Conservation (phyloP, 2,888 invertebrate genomes). For the Leptopilina syphax region DNA sequence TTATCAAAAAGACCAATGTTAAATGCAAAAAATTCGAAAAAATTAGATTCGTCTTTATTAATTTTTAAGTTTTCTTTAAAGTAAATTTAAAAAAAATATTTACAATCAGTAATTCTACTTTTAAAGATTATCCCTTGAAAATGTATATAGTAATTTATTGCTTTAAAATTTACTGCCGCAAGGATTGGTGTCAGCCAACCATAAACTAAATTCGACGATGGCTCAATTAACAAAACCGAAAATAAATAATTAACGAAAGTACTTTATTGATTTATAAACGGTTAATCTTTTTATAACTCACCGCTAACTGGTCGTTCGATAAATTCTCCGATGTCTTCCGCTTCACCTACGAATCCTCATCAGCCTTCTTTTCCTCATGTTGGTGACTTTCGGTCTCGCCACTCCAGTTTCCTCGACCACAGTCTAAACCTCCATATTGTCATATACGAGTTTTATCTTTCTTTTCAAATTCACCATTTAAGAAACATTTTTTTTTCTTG, state of each 20-base stretch:
- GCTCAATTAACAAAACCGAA: not conserved
- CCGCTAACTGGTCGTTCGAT: constrained; percentile 19
- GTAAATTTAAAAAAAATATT: too few species aligned
- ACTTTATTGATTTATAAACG: not conserved
- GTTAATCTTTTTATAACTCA: constrained; percentile 3
- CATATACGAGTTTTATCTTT: constrained; percentile 9
- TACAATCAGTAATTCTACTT: too few species aligned
- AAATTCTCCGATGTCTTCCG: constrained; percentile 31
- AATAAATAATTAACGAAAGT: not conserved
- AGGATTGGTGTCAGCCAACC: too few species aligned
- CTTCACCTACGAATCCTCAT: constrained; percentile 30
- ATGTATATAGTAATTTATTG: not conserved
- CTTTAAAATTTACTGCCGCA: not conserved
- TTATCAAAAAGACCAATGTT: too few species aligned
- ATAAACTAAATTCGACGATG: too few species aligned
- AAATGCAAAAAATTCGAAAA: too few species aligned
- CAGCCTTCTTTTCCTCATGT: constrained; percentile 31
- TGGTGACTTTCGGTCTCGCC: constrained; percentile 35
- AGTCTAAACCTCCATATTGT: constrained; percentile 23
- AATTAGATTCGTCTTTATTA: too few species aligned
- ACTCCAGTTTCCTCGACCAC: constrained; percentile 31
- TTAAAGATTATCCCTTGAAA: not conserved
- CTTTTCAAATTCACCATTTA: not conserved
- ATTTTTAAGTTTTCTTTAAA: too few species aligned
- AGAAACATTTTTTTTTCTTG: not conserved